Evolutionary conservation across 2,888 invertebrate species (phyloP), one percentile per base, ranked within the genome.

Genomic region (Troides oblongomaculatus): DNA sequence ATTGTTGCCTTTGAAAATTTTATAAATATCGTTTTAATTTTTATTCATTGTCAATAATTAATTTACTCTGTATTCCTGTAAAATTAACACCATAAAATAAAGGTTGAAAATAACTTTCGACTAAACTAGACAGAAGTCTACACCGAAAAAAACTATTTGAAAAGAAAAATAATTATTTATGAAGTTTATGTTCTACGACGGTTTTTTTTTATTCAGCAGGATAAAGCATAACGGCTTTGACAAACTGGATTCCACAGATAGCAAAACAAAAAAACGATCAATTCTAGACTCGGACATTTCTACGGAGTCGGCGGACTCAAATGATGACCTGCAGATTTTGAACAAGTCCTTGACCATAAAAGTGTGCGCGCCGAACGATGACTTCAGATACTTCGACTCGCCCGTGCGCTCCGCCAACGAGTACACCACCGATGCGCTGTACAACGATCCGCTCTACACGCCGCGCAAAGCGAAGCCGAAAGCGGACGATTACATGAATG

Each of bases 361-460:
- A 78, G 93, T 94, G 69, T 87, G 91, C 71, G 76, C 93, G n/a
- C 93, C 94, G 50, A 90, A 90, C 63, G 94, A 94, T 84, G 94
- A 94, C 78, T 94, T 95, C 78, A 93, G 94, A 71, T 94, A 94
- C 78, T 94, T 94, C 79, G 93, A 94, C 64, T 92, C 93, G 0
- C 88, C 87, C 2, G 71, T 81, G 0, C 82, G 88, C 1, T 87
- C 90, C 12, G 83, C 89, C 68, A 86, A 84, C 64, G 85, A 85
- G 2, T 83, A 85, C 67, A 78, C 87, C 0, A 87, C 88, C 64
- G 89, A 92, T n/a, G 78, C 87, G 0, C 79, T 86, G 17, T 88
- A 86, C 78, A 74, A 77, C 14, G 89, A 89, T 23, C 82, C 86
- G 0, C 83, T 79, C 69, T 82, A 85, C 66, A 76, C 86, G 0